phyloP scores from a whole-genome alignment of 2,113 vertebrate genomes.

The Vicugna pacos region DNA sequence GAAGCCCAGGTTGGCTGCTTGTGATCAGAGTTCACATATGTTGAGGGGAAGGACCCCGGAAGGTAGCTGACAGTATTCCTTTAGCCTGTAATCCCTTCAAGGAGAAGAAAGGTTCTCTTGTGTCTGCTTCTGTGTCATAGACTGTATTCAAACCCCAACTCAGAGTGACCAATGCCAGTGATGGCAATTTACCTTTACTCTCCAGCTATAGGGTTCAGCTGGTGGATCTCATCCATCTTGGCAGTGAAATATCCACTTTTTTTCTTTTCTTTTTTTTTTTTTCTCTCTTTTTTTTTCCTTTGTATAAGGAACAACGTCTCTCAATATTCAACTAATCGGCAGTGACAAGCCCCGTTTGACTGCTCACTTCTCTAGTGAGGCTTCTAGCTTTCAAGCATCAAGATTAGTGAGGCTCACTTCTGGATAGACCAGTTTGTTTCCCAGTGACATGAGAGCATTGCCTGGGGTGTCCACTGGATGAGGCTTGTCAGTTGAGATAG shows the following conservation, averaged over 20 bases:
- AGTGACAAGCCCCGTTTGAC: constrained; percentile 67
- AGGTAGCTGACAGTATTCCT: background rate
- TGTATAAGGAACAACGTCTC: constrained; percentile 3
- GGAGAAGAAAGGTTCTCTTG: background rate
- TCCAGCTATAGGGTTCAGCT: background rate
- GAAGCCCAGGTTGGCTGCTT: constrained; percentile 64
- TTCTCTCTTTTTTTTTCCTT: background rate
- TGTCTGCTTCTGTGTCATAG: background rate
- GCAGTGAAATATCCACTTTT: background rate
- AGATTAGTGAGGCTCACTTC: constrained; percentile 62
- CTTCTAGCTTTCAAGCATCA: constrained; percentile 76
- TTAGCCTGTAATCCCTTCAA: background rate
- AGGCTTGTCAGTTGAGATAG: constrained; percentile 65
- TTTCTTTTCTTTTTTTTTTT: background rate
- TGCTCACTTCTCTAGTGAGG: constrained; percentile 58
- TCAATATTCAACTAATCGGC: constrained; percentile 57
- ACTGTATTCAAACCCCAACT: background rate
- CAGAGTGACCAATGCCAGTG: background rate
- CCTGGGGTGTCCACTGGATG: constrained; percentile 15
- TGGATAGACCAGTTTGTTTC: constrained; percentile 72
- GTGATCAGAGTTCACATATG: constrained; percentile 67
- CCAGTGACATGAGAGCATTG: constrained; percentile 65
- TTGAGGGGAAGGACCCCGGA: constrained; percentile 8
- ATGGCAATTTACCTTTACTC: constrained; percentile 1
- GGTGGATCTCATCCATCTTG: background rate